These are phyloP conservation scores for Hirtodrosophila alboralis DNA, from an alignment of 2,888 invertebrate species.

Conservation along the genomic window DNA sequence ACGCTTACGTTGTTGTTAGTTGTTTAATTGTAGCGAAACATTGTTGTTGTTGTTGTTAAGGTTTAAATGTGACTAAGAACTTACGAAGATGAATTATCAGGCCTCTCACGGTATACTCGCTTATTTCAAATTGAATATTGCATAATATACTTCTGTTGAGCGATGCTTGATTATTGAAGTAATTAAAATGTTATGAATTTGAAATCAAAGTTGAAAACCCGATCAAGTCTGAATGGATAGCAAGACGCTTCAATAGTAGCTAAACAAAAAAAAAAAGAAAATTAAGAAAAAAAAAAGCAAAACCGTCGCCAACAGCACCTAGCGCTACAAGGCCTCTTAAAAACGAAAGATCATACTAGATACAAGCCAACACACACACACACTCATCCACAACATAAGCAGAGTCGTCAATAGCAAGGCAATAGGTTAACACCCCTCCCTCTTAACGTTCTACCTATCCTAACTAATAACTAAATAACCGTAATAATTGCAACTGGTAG, in stretches of 20 bases:
- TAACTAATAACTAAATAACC: slow-evolving; percentile 19
- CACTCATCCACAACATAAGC: slow-evolving; percentile 10
- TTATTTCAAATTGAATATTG: slow-evolving; percentile 11
- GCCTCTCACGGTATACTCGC: slow-evolving; percentile 7
- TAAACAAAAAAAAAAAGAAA: no score
- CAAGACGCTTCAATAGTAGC: slow-evolving; percentile 70
- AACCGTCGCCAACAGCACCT: slow-evolving; percentile 44
- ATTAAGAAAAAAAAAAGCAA: no score
- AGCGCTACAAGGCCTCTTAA: slow-evolving; percentile 41
- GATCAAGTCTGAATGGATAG: slow-evolving; percentile 36
- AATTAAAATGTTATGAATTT: slow-evolving; percentile 11
- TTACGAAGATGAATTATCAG: slow-evolving; percentile 55
- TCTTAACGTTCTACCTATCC: slow-evolving; percentile 8
- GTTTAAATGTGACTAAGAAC: slow-evolving; percentile 65
- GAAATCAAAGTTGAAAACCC: slow-evolving; percentile 9
- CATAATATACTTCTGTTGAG: no score
- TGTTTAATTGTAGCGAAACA: slow-evolving; percentile 80
- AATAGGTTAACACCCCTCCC: slow-evolving; percentile 58
- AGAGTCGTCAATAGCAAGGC: slow-evolving; percentile 54
- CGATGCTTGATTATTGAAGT: background rate
- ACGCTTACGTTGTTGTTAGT: slow-evolving; percentile 80
- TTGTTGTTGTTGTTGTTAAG: slow-evolving; percentile 78
- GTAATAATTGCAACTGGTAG: slow-evolving; percentile 42
- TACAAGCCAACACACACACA: slow-evolving; percentile 7
- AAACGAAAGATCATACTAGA: slow-evolving; percentile 34